phyloP scores from a whole-genome alignment of 2,113 vertebrate species.

The Sebastes fasciatus region DNA sequence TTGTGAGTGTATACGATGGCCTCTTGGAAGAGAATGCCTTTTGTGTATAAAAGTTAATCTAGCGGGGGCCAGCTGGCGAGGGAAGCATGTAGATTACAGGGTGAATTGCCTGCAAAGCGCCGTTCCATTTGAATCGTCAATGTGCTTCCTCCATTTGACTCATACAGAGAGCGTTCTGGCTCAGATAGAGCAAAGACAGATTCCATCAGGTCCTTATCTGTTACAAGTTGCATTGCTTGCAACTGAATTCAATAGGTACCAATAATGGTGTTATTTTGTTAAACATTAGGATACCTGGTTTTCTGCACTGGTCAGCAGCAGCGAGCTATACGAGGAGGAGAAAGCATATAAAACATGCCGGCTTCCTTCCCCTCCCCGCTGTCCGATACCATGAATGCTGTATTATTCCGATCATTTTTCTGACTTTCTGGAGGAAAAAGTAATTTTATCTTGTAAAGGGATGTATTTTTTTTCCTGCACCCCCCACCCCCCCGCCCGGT shows the following conservation, averaged over 20 bases:
- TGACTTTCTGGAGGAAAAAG: constrained; percentile 79
- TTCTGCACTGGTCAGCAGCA: constrained; percentile 96
- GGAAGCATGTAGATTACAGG: constrained; percentile 76
- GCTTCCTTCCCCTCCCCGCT: constrained; percentile 54
- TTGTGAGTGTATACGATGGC: constrained; percentile 54
- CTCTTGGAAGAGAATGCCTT: constrained; percentile 53
- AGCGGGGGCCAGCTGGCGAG: constrained; percentile 54
- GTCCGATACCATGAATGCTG: constrained; percentile 75
- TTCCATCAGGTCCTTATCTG: constrained; percentile 91
- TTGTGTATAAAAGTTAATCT: constrained; percentile 82
- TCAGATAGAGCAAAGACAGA: constrained; percentile 89
- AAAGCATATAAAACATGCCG: constrained; percentile 66
- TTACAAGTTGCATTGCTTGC: constrained; percentile 91
- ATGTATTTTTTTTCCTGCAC: constrained; percentile 68
- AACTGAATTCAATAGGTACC: constrained; percentile 88
- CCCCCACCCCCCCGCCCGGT: constrained; percentile 19
- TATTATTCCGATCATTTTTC: constrained; percentile 82
- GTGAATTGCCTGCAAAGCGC: constrained; percentile 80
- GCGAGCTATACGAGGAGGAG: constrained; percentile 66
- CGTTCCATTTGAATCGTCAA: constrained; percentile 78
- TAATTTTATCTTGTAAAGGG: constrained; percentile 84
- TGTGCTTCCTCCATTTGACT: constrained; percentile 75
- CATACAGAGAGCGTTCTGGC: constrained; percentile 80
- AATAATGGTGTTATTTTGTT: constrained; percentile 92
- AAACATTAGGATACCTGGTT: constrained; percentile 89